Conservation (phyloP, 2,797 vertebrate species). For the Amblyraja radiata region DNA sequence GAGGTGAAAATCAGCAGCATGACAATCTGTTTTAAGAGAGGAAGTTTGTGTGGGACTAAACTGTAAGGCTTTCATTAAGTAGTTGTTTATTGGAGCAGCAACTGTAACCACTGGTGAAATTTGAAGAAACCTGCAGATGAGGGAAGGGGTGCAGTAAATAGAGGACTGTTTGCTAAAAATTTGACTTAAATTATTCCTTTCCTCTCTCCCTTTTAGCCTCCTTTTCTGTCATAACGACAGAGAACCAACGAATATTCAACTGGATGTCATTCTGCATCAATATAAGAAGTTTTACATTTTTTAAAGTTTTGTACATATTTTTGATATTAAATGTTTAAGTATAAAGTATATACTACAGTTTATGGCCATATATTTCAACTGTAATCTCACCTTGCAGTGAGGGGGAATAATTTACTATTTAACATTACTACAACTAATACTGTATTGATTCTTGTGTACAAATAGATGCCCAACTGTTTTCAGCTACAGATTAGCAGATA, state of each 20-base stretch:
- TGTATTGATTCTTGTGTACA: background rate
- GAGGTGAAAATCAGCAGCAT: background rate
- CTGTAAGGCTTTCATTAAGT: constrained; percentile 4
- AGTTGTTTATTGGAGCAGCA: constrained; percentile 40
- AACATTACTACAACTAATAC: background rate
- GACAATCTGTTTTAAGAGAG: background rate
- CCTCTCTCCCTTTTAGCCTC: background rate
- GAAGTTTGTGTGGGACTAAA: background rate
- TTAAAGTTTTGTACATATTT: constrained; percentile 23
- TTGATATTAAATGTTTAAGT: background rate
- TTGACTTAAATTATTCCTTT: background rate
- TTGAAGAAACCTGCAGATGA: constrained; percentile 40
- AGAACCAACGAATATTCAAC: background rate
- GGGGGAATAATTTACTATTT: background rate
- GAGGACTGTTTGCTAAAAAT: constrained; percentile 17
- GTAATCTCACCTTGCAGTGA: background rate
- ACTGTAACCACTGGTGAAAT: constrained; percentile 33
- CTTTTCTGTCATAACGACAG: background rate
- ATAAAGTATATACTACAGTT: background rate
- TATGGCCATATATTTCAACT: background rate
- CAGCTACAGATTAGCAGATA: background rate
- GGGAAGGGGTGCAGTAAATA: constrained; percentile 41
- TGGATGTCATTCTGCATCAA: background rate
- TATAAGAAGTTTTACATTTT: background rate
- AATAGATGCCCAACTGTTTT: background rate